phyloP scores from a whole-genome alignment of 2,888 invertebrate species.

The Metacarcinus magister region DNA sequence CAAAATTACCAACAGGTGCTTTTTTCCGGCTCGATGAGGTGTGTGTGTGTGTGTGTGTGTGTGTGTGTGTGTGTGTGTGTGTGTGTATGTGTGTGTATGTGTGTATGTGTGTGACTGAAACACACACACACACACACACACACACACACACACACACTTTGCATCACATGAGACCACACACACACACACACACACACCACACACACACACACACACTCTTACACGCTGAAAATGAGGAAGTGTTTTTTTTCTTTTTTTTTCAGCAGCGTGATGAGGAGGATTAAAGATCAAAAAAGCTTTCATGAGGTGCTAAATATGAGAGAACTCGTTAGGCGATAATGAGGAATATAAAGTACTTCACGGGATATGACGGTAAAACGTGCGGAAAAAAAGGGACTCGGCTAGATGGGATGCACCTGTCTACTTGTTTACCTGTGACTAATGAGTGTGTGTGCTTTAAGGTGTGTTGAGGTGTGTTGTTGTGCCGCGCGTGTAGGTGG shows the following conservation, averaged over 20 bases:
- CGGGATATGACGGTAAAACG: not conserved
- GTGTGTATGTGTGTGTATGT: not conserved
- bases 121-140: too few species aligned
- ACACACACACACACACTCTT: not conserved
- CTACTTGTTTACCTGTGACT: not conserved
- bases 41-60: not conserved
- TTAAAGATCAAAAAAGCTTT: not conserved
- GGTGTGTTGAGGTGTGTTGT: not conserved
- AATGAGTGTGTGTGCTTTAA: constrained; percentile 1
- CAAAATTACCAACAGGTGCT: not conserved
- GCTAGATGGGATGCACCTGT: not conserved
- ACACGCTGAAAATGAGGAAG: not conserved
- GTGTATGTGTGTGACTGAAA: not conserved
- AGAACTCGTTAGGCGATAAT: constrained; percentile 1
- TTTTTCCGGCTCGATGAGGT: not conserved
- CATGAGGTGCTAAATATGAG: constrained; percentile 26
- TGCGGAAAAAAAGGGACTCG: not conserved
- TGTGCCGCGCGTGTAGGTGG: too few species aligned
- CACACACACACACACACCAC: constrained; percentile 8
- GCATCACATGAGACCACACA: too few species aligned
- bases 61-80: not conserved
- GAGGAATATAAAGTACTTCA: not conserved
- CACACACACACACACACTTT: not conserved
- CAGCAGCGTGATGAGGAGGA: not conserved
- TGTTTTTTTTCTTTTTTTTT: not conserved